phyloP scores from a whole-genome alignment of 2,113 vertebrate species.

The Aepyceros melampus region DNA sequence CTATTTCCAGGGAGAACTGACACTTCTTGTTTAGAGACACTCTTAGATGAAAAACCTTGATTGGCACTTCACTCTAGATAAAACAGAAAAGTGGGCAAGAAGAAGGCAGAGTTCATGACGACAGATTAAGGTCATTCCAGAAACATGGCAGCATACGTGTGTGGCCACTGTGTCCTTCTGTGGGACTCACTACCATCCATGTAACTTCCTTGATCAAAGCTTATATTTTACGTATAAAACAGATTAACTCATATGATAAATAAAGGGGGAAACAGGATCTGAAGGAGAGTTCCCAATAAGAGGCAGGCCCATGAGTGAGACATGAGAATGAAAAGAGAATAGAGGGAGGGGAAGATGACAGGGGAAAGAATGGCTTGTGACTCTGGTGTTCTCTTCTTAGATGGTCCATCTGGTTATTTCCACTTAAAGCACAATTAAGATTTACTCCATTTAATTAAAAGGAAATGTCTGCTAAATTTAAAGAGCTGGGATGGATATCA shows the following conservation, averaged over 20 bases:
- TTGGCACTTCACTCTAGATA: not conserved
- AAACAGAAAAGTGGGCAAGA: not conserved
- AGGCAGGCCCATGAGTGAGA: not conserved
- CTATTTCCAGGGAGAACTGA: not conserved
- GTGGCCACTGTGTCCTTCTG: accelerated
- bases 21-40: not conserved
- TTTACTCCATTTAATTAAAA: not conserved
- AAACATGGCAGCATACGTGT: not conserved
- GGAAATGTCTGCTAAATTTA: not conserved
- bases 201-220: not conserved
- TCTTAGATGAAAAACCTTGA: not conserved
- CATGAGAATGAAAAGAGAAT: not conserved
- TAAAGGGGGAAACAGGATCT: not conserved
- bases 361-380: not conserved
- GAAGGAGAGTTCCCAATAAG: not conserved
- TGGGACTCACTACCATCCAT: not conserved
- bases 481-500: not conserved
- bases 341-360: not conserved
- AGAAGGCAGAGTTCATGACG: not conserved
- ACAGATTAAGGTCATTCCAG: not conserved
- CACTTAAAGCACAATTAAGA: not conserved
- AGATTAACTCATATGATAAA: not conserved
- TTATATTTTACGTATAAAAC: not conserved
- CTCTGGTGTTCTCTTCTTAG: no score
- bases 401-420: not conserved